Evolutionary conservation across 1,140 invertebrate genomes (phyloP), one percentile per base, ranked within the genome.

Genomic region (Cyclargus thomasi): DNA sequence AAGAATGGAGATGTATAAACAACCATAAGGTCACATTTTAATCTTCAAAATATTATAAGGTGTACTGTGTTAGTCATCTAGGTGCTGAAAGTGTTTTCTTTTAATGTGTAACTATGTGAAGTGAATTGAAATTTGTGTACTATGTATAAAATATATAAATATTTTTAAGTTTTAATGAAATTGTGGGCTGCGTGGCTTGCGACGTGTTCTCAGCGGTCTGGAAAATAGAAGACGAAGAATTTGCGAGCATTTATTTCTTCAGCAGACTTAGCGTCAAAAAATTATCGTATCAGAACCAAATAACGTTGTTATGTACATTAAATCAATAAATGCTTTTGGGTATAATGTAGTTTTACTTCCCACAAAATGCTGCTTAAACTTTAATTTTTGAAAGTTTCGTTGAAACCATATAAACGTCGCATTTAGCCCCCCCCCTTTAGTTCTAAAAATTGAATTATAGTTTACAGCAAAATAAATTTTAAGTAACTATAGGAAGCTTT

Each of bases 301-400:
- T 47, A 47, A 47, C 39, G 14, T 47, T 47, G 6, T 47, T 47
- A 8, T 16, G 10, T 47, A 4, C 4, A 16, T 47, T 8, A 47
- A 47, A 47, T 47, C 39, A 47, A 47, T 47, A 47, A 47, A 47
- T 47, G 39, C 39, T 62, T 62, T 23, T 23, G 11, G 23, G 59
- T 62, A 23, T 62, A n/a, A 23, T 62, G 23, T 23, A 21, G 23
- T 22, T 62, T 6, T 16, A 62, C 11, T 23, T 21, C 29, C 8
- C 29, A 3, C 29, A 29, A 2, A 29, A 29, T 29, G 29, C 8
- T 29, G 29, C 5, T 8, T 8, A 23, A 1, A 1, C 8, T n/a
- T n/a, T n/a, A n/a, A n/a, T 29, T 29, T 29, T 8, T 29, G 29
- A 4, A 29, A 29, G 8, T 7, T 8, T 8, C 23, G 23, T 29